Conservation (phyloP, 2,797 vertebrate genomes). For the Trachops cirrhosus region DNA sequence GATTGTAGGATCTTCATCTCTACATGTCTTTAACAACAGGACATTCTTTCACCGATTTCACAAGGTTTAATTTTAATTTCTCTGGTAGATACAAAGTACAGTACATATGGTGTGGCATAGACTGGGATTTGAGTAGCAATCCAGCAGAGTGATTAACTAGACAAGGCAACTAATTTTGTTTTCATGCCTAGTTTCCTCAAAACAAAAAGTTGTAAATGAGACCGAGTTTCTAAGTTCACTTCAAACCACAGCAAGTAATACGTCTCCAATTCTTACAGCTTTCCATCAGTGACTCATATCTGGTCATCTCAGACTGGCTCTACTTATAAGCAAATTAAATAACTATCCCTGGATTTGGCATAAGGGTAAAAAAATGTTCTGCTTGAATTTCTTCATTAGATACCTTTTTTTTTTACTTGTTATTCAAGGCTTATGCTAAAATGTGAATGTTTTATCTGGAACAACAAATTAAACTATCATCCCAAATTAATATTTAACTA, state of each 20-base stretch:
- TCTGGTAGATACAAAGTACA: not conserved
- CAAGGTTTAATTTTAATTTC: not conserved
- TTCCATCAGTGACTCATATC: not conserved
- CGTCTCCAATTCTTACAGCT: not conserved
- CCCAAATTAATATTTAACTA: constrained; percentile 59
- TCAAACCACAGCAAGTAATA: not conserved
- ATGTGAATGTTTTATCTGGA: constrained; percentile 41
- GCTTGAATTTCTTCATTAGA: constrained; percentile 44
- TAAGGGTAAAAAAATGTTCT: not conserved
- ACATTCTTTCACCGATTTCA: not conserved
- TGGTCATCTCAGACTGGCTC: not conserved
- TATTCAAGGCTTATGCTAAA: constrained; percentile 50
- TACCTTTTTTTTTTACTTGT: not conserved
- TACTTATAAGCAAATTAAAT: constrained; percentile 32
- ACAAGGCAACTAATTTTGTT: not conserved
- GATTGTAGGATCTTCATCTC: not conserved
- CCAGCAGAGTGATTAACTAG: not conserved
- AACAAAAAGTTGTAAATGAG: not conserved
- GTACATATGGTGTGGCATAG: not conserved
- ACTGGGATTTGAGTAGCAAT: not conserved
- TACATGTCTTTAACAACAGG: not conserved
- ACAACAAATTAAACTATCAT: constrained; percentile 57
- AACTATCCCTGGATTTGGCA: not conserved
- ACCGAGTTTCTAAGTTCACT: not conserved
- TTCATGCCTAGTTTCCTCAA: not conserved